Evolutionary conservation across 2,888 invertebrate species (phyloP).

Genomic region (Tetrapedia diversipes): DNA sequence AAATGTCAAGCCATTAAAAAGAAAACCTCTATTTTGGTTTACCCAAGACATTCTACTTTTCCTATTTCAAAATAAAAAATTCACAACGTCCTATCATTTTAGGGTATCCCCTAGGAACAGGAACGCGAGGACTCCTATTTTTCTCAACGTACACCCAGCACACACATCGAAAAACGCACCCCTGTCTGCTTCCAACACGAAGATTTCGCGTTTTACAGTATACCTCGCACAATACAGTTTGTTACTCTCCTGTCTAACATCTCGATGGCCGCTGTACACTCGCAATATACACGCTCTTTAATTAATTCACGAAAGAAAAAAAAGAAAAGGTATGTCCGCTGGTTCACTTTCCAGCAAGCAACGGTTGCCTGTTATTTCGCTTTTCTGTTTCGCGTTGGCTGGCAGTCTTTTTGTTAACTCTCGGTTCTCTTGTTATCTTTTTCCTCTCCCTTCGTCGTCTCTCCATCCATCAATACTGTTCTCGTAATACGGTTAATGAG

Average conservation of each 20-base stretch:
- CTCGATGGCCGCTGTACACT: slow-evolving; percentile 3
- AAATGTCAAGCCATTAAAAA: no score
- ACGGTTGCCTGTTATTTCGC: slow-evolving; percentile 43
- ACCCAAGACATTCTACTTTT: background rate
- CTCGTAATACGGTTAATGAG: slow-evolving; percentile 78
- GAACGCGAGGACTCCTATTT: slow-evolving; percentile 69
- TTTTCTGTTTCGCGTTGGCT: slow-evolving; percentile 67
- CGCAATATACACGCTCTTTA: slow-evolving; percentile 26
- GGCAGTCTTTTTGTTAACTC: slow-evolving; percentile 78
- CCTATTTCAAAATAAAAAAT: background rate
- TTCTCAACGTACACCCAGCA: slow-evolving; percentile 23
- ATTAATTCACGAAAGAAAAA: slow-evolving; percentile 2
- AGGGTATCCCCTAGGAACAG: slow-evolving; percentile 69
- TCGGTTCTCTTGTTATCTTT: slow-evolving; percentile 76
- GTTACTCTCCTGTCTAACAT: background rate
- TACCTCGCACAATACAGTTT: slow-evolving; percentile 16
- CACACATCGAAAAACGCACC: background rate
- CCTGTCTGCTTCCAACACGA: slow-evolving; percentile 7
- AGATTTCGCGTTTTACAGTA: slow-evolving; percentile 11
- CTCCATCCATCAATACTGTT: slow-evolving; percentile 80
- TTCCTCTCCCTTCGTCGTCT: slow-evolving; percentile 61
- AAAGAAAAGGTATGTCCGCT: no score
- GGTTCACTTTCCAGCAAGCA: background rate
- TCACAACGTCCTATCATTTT: slow-evolving; percentile 41
- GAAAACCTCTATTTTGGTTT: no score